These are phyloP conservation scores for Cyanistes caeruleus DNA, from an alignment of 2,113 vertebrate genomes.

Conservation along the genomic window DNA sequence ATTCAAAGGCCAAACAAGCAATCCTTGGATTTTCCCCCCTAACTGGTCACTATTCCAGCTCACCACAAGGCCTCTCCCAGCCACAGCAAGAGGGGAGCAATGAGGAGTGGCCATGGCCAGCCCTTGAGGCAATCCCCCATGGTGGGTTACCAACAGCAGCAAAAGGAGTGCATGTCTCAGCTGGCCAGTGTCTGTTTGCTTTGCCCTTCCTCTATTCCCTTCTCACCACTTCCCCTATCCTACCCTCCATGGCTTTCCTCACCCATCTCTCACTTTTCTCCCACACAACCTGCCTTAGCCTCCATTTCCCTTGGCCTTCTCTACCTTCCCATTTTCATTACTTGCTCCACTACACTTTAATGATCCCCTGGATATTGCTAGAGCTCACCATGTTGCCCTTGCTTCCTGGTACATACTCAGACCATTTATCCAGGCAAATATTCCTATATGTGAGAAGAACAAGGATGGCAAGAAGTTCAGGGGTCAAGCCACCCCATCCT, in stretches of 20 bases:
- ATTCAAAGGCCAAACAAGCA: background rate
- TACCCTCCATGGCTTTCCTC: background rate
- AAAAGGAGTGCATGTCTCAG: background rate
- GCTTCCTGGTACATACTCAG: background rate
- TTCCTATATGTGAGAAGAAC: background rate
- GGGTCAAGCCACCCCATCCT: background rate
- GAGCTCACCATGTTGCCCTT: background rate
- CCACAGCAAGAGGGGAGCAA: background rate
- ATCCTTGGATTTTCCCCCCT: background rate
- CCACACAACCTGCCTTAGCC: background rate
- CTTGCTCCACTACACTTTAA: background rate
- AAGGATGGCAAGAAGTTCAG: background rate
- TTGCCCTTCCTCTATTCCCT: background rate
- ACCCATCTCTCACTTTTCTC: background rate
- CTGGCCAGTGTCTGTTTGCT: background rate
- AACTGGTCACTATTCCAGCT: background rate
- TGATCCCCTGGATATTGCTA: background rate
- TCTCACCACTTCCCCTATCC: background rate
- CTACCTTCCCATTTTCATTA: background rate
- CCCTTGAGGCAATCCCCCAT: background rate
- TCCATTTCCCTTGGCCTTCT: background rate
- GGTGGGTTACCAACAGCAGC: background rate
- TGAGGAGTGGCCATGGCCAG: background rate
- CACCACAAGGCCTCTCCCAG: background rate
- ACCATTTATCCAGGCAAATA: background rate